Evolutionary conservation across 2,797 vertebrate species (phyloP), one percentile per base, ranked within the genome.

Genomic region (Aplochiton taeniatus): DNA sequence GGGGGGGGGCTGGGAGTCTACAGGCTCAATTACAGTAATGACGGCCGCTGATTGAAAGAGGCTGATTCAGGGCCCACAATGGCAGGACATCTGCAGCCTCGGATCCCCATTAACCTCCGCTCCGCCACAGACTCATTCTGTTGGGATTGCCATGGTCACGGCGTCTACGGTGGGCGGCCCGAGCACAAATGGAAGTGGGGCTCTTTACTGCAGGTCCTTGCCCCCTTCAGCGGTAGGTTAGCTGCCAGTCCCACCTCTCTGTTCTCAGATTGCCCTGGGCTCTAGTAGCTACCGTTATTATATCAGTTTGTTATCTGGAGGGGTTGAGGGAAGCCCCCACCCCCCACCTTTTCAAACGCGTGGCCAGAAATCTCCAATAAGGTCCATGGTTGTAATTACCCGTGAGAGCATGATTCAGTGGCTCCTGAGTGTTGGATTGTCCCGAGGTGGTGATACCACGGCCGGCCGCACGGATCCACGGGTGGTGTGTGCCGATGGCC

Each of bases 21-120:
- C 82, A 78, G 85, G 85, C 87, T 89, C 84, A 88, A 89, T 89
- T 88, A 90, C 81, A 73, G 87, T 85, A 75, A 88, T 89, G 86
- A 90, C 79, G 71, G 84, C 81, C 81, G 85, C 85, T 83, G 81
- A 85, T 82, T 87, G 85, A 90, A 89, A 85, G 78, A 63, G 74
- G 69, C 79, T 87, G 82, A 90, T 89, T 89, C 85, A 79, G 74
- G 31, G 57, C 68, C 65, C 83, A 90, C 86, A 89, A 90, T 84
- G 78, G 83, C 72, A 79, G 82, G 83, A 88, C 88, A 88, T 91
- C 87, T 90, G 89, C 31, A 31, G 31, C 86, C 87, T 82, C 80
- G 80, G 86, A 82, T 87, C 78, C 81, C 81, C 58, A 86, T 91
- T 89, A 90, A 90, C 87, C 83, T 85, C 68, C 69, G 75, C 78